Base-by-base conservation (phyloP, 2,888 invertebrate genomes). In the Mesoligia furuncula region DNA sequence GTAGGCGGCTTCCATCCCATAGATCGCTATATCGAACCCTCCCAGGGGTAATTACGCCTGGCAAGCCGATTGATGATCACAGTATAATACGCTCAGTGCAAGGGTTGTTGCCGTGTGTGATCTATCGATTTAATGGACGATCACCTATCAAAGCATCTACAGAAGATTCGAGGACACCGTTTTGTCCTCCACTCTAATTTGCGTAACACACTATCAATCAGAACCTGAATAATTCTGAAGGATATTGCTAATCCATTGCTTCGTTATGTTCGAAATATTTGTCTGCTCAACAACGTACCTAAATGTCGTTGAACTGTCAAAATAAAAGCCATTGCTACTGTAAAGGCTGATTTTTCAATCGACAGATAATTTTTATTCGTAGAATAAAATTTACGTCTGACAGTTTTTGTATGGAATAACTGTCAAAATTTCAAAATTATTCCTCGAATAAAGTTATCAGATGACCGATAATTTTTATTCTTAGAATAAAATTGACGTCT, bases 61-160 rank as follows among this genome's bases (percentile, higher is more conserved):
- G 76, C 67, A 45, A 71, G 39, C 66, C 73, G 84, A 83, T 83
- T 80, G 77, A 84, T 84, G 84, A 73, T 73, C 76, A 31, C 65
- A 62, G 51, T 17, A 71, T 70, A 74, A 74, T 57, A 51, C 48
- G 48, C 13, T 69, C 36, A n/a, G 48, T 61, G 80, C 65, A 79
- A 57, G 54, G 48, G 72, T 62, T 72, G 64, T n/a, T 15, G 4
- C 3, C 61, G 24, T 36, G 3, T 64, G 36, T 51, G 48, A 51
- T 42, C 31, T 64, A 64, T 81, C 27, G 51, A 59, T 51, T 57
- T 7, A 69, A 71, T 80, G 39, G 62, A 54, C 20, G 2, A 31
- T 42, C 39, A 61, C 36, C 27, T 54, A 7, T 67, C 45, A 54
- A 31, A 57, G 27, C 4, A 24, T 51, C 31, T n/a, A 42, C 4